Evolutionary conservation across 2,888 invertebrate species (phyloP).

Genomic region (Carpatolechia fugitivella): DNA sequence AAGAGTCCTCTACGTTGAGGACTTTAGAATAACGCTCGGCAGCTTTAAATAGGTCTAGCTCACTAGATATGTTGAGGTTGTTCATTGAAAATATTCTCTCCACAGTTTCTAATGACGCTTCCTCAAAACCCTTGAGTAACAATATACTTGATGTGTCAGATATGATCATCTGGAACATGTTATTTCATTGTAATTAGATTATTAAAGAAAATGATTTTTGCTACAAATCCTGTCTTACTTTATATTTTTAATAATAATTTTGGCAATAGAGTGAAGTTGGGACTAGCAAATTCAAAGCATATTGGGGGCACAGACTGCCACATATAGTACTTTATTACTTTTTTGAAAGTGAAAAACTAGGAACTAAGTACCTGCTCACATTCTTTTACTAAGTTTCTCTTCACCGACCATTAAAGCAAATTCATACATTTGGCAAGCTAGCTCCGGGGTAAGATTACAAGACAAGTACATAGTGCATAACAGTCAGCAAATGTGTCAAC

Average conservation of each 20-base stretch:
- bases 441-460: background rate
- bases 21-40: background rate
- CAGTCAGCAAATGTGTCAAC: background rate
- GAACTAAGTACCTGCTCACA: background rate
- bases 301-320: too few species aligned
- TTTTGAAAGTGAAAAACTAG: too few species aligned
- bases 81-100: constrained; percentile 6
- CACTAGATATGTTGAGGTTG: background rate
- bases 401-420: constrained; percentile 1
- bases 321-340: too few species aligned
- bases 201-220: too few species aligned
- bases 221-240: too few species aligned
- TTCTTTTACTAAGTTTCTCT: background rate
- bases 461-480: constrained; percentile 3
- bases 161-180: background rate
- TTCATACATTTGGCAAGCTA: constrained; percentile 3
- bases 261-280: too few species aligned
- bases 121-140: background rate
- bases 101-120: background rate
- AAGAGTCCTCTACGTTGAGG: background rate
- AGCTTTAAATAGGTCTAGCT: background rate
- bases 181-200: too few species aligned
- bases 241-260: too few species aligned
- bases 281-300: too few species aligned
- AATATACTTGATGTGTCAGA: background rate